Evolutionary conservation across 2,888 invertebrate species (phyloP), one percentile per base, ranked within the genome.

Genomic region (Eupithecia exiguata): DNA sequence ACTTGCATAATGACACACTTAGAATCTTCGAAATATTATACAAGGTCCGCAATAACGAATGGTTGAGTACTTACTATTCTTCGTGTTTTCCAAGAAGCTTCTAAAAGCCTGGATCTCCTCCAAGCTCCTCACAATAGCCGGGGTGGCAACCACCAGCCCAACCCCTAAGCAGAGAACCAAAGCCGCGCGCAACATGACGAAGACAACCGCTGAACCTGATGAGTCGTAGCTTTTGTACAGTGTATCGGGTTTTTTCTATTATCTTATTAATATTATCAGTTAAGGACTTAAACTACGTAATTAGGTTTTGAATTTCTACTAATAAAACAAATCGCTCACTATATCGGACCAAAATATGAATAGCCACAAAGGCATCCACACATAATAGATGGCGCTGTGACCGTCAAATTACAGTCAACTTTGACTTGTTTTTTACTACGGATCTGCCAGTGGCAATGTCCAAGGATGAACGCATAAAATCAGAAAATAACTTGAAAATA

Each of bases 31-130:
- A 46, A 18, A 46, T 18, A 6, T n/a, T 1, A 9, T 38, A 38
- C 38, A 38, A 38, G 1, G 38, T 9, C 38, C 38, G 38, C 38
- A 53, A 18, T 53, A 53, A 53, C 53, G 49, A 49, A 25, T 38
- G 7, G 9, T 38, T 30, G 30, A 7, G 7, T 3, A 82, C 89
- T 86, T 78, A 92, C 93, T 85, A 43, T 79, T 85, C 77, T 86
- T 86, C 0, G 91, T 87, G 78, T 82, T 87, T 70, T 93, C 91
- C 82, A 94, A 82, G 82, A 87, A 92, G 43, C 85, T 82, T 71
- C 87, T 88, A 78, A 92, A 94, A 0, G 85, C 86, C 77, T 92
- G 85, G 14, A 93, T 89, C 76, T 93, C 88, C 49, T 90, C 87
- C 77, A 88, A 85, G 7, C 80, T 85, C 78, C 90, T 87, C 35